Base-by-base conservation (phyloP, 2,113 vertebrate genomes). In the Zapornia atra region DNA sequence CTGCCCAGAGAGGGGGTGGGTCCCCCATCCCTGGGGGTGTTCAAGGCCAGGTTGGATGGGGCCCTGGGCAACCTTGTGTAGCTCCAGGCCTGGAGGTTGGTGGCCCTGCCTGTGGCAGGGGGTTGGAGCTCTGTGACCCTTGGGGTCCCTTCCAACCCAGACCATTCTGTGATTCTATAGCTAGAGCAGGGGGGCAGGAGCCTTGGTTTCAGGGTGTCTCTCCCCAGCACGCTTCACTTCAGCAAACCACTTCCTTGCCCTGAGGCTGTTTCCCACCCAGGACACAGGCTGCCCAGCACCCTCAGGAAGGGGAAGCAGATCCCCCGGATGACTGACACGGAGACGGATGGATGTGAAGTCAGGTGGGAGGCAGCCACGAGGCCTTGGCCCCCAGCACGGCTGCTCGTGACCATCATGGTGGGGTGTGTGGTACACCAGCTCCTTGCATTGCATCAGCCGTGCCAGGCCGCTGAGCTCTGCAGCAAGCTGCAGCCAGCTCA, bases 321-420 rank as follows among this genome's bases (percentile, higher is more conserved):
- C 2, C 14, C 50, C 16, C 0, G 0, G 1, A 20, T 6, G 44
- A 48, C 2, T 22, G 44, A 20, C 25, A 25, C 0, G 0, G 48
- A 40, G 38, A 10, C 12, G n/a, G 29, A 33, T 5, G 1, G 33
- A 7, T 1, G 0, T 5, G 70, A 16, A 44, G 48, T 14, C 50
- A 17, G 20, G 33, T 6, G 0, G 3, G 64, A 29, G 42, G 48
- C 24, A 65, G 51, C 28, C 48, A 4, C 34, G 21, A 25, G 48
- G 66, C n/a, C 33, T 20, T 28, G 50, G 64, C 48, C 10, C 4
- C 1, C 3, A 13, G 46, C 20, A 20, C 0, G 11, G 57, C 6
- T 11, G 36, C 40, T 40, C 3, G 3, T 38, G 42, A 14, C 25
- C 12, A 1, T 0, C 14, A 16, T 28, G 1, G 2, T 1, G 25